Conservation (phyloP, 1,140 invertebrate genomes). For the Lepidurus arcticus region DNA sequence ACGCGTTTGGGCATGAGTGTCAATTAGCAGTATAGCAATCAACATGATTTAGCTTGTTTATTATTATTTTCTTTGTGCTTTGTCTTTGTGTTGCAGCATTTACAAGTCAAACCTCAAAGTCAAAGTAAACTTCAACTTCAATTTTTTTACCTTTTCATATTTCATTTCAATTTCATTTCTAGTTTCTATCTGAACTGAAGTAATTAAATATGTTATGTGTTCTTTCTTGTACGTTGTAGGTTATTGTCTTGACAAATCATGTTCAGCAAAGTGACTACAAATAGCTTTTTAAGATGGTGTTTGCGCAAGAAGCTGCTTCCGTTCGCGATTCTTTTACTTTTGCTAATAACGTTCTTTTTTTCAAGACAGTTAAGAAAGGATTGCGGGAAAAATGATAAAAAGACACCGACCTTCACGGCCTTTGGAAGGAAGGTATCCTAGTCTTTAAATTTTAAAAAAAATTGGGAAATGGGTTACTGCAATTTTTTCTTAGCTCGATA, state of each 20-base stretch:
- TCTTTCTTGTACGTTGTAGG: background rate
- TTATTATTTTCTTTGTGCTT: background rate
- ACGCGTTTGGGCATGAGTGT: background rate
- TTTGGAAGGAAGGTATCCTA: slow-evolving; percentile 32
- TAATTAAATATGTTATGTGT: background rate
- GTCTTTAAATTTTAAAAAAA: background rate
- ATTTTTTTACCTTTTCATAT: too few relatives aligned
- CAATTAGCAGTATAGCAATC: background rate
- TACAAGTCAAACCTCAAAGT: background rate
- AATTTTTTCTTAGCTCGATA: slow-evolving; percentile 48
- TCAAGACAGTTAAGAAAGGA: background rate
- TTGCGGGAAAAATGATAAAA: slow-evolving; percentile 26
- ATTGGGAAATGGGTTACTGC: background rate
- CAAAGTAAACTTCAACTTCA: too few relatives aligned
- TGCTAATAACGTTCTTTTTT: slow-evolving; percentile 35
- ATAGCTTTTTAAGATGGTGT: background rate
- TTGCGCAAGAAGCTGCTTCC: background rate
- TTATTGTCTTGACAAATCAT: background rate
- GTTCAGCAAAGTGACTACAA: background rate
- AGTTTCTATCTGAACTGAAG: background rate
- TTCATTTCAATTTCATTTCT: too few relatives aligned
- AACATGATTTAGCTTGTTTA: background rate
- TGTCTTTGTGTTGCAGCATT: background rate
- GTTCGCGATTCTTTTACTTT: slow-evolving; percentile 30
- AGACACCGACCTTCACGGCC: background rate